phyloP scores from a whole-genome alignment of 23 tunicate species.

The Styela clava region DNA sequence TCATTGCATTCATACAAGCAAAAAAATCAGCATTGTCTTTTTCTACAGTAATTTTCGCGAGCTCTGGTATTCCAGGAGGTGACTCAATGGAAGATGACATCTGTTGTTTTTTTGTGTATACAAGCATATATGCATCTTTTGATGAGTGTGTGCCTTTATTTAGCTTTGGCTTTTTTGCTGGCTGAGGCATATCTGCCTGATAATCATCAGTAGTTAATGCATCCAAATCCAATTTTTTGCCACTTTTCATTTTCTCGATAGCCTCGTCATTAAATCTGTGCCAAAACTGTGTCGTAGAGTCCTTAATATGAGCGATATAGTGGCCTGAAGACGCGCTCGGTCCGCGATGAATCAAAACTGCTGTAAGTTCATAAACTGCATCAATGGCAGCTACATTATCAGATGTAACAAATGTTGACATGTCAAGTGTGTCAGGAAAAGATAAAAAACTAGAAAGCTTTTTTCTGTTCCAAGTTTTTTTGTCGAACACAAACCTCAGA shows the following conservation, averaged over 20 bases:
- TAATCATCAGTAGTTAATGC: slow-evolving; percentile 10
- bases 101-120: slow-evolving; percentile 35
- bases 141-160: slow-evolving; percentile 64
- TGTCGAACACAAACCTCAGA: slow-evolving; percentile 80
- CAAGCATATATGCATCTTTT: slow-evolving; percentile 90
- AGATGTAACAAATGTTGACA: slow-evolving; percentile 33
- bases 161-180: slow-evolving; percentile 41
- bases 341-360: slow-evolving; percentile 86
- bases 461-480: slow-evolving; percentile 36
- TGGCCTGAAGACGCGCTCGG: slow-evolving; percentile 85
- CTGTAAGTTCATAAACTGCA: slow-evolving; percentile 50
- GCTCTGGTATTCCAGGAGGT: slow-evolving; percentile 27
- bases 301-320: slow-evolving; percentile 68
- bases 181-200: slow-evolving; percentile 20
- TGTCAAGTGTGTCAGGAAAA: slow-evolving; percentile 82
- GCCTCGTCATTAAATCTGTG: slow-evolving; percentile 80
- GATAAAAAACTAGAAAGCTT: slow-evolving; percentile 46
- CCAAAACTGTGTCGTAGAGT: slow-evolving; percentile 43
- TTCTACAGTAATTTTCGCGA: slow-evolving; percentile 39
- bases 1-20: neutral
- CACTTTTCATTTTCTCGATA: slow-evolving; percentile 61
- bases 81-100: neutral
- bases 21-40: slow-evolving; percentile 37
- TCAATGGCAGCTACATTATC: neutral
- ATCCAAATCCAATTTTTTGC: slow-evolving; percentile 64